These are phyloP conservation scores for Lutraria rhynchaena DNA, from an alignment of 1,140 invertebrate species.

Conservation along the genomic window DNA sequence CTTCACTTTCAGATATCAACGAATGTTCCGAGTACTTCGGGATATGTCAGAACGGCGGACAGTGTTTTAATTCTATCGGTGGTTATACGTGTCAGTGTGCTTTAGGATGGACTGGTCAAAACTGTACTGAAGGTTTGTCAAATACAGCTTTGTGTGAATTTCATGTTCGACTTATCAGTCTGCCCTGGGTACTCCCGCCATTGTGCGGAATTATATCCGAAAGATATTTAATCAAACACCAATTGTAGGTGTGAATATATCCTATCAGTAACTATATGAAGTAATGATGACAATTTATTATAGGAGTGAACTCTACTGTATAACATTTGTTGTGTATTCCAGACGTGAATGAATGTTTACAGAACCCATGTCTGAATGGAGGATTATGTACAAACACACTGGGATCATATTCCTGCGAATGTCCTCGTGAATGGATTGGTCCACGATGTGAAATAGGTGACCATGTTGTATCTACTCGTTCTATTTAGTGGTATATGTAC, in stretches of 20 bases:
- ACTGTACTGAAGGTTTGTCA: conserved; percentile 44
- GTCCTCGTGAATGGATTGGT: conserved; percentile 28
- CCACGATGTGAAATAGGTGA: conserved; percentile 33
- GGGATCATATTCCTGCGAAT: conserved; percentile 42
- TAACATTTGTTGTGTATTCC: conserved; percentile 1
- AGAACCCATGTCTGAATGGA: conserved; percentile 58
- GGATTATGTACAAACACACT: conserved; percentile 42
- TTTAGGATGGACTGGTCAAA: conserved; percentile 43
- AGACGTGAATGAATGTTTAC: conserved; percentile 62
- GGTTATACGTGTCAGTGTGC: conserved; percentile 50
- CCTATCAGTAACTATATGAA: too few species aligned
- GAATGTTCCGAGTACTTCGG: conserved; percentile 44
- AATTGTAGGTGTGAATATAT: too few species aligned
- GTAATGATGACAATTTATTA: too few species aligned
- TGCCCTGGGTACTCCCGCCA: background rate
- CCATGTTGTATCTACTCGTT: background rate
- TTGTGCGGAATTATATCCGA: background rate
- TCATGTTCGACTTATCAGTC: background rate
- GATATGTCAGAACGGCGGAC: conserved; percentile 50
- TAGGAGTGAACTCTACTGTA: too few species aligned
- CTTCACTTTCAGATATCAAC: conserved; percentile 40
- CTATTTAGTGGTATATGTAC: background rate
- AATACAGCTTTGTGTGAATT: background rate
- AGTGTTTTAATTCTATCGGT: conserved; percentile 48
- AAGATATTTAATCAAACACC: too few species aligned